Evolutionary conservation across 2,797 vertebrate genomes (phyloP), one percentile per base, ranked within the genome.

Genomic region (Enteromius thamalakanensis): DNA sequence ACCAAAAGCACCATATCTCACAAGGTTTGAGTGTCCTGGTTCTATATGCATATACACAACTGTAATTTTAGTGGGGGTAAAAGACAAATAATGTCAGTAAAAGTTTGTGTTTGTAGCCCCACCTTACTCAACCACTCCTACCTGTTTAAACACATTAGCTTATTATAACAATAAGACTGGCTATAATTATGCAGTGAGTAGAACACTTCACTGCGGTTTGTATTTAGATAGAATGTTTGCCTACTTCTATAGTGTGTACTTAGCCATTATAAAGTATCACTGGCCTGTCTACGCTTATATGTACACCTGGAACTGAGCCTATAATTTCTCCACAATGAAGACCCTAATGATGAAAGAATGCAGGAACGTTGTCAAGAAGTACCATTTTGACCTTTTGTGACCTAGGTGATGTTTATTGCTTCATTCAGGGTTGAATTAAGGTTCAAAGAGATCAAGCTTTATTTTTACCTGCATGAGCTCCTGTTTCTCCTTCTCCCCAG

Each of bases 401-500:
- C 32, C 15, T 40, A 37, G 32, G 60, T 3, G 8, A 62, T 26
- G 15, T 75, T 75, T 29, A 53, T 76, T 0, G 14, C 29, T 51
- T 71, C n/a, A 74, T 65, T 72, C 21, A 74, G 15, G 58, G 47
- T 40, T 49, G 19, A 81, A 58, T 21, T 4, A 70, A 72, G 23
- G 34, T 55, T 55, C 11, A n/a, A 23, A 60, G n/a, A 40, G 72
- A 58, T 32, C 8, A 58, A 58, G 12, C 6, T 76, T 58, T 0
- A 23, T 21, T 23, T 80, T 82, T 94, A 98, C 98, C 97, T 97
- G 96, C 91, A 99, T 97, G 83, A 99, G 97, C 72, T 98, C 96
- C 90, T 96, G 96, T 81, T 99, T 99, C 91, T 99, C 98, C 92
- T 96, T 97, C 90, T 99, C 98, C 60, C 98, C 97, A 1, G 95